phyloP scores from a whole-genome alignment of 2,113 vertebrate genomes.

The Petromus typicus region DNA sequence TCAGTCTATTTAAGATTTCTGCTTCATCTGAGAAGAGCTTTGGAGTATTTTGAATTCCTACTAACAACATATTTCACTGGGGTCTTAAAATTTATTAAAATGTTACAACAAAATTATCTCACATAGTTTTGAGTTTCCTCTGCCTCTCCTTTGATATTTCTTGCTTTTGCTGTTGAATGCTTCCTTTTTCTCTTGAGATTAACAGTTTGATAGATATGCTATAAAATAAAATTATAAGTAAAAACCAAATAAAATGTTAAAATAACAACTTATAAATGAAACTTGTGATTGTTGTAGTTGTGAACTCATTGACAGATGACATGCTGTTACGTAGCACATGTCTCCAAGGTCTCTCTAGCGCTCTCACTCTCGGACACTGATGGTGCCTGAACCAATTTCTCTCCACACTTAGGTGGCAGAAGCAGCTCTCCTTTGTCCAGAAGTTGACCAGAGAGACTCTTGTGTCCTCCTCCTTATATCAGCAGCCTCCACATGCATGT shows the following conservation, averaged over 20 bases:
- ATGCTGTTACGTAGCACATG: background rate
- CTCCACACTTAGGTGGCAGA: background rate
- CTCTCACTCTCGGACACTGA: background rate
- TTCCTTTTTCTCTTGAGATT: background rate
- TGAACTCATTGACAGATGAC: background rate
- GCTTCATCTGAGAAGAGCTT: background rate
- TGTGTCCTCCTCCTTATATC: background rate
- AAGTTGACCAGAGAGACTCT: rapidly evolving
- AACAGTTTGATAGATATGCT: background rate
- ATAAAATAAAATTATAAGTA: background rate
- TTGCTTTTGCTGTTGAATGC: background rate
- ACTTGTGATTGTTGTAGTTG: background rate
- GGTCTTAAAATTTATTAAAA: background rate
- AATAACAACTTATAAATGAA: background rate
- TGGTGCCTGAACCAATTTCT: rapidly evolving
- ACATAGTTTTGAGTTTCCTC: background rate
- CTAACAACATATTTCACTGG: background rate
- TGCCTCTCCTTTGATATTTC: background rate
- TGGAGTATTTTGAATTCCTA: background rate
- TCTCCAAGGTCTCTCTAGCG: background rate
- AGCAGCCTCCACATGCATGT: background rate
- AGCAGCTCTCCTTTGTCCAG: background rate
- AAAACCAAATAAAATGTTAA: background rate
- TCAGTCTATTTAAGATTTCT: background rate
- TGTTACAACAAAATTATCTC: background rate